Conservation (phyloP, 2,888 invertebrate species). For the Heliconius cydno region DNA sequence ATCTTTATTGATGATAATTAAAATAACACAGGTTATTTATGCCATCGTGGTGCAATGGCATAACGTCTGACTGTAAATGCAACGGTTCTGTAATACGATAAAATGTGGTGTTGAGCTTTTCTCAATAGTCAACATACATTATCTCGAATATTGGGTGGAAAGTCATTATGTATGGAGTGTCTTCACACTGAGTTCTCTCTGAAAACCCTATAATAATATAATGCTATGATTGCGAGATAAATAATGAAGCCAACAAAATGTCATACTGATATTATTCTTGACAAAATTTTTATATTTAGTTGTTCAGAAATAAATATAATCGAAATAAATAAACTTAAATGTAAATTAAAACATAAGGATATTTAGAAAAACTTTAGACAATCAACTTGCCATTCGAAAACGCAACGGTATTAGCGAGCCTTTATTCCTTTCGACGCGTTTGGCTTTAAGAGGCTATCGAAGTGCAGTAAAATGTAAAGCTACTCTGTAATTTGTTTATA, state of each 20-base stretch:
- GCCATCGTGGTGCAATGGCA: neutral
- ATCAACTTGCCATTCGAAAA: slow-evolving; percentile 15
- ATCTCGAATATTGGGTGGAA: too few relatives aligned
- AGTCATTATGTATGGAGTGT: too few relatives aligned
- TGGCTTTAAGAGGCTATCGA: slow-evolving; percentile 21
- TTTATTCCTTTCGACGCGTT: slow-evolving; percentile 24
- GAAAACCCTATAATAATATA: too few relatives aligned
- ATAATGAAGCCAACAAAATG: too few relatives aligned
- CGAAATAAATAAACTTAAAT: neutral
- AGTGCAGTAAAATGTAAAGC: slow-evolving; percentile 18
- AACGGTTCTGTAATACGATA: too few relatives aligned
- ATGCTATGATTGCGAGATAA: too few relatives aligned
- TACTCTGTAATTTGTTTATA: slow-evolving; percentile 14
- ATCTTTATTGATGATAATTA: neutral
- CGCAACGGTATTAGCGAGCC: slow-evolving; percentile 20
- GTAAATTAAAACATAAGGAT: neutral
- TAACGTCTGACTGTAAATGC: too few relatives aligned
- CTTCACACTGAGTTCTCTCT: too few relatives aligned
- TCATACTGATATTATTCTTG: neutral
- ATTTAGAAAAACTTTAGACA: neutral
- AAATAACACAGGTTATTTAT: neutral
- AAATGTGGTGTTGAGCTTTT: too few relatives aligned
- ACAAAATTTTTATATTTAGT: neutral
- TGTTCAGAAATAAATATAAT: neutral
- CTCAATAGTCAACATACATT: too few relatives aligned